Conservation (phyloP, 1,140 invertebrate genomes). For the Microplitis demolitor region DNA sequence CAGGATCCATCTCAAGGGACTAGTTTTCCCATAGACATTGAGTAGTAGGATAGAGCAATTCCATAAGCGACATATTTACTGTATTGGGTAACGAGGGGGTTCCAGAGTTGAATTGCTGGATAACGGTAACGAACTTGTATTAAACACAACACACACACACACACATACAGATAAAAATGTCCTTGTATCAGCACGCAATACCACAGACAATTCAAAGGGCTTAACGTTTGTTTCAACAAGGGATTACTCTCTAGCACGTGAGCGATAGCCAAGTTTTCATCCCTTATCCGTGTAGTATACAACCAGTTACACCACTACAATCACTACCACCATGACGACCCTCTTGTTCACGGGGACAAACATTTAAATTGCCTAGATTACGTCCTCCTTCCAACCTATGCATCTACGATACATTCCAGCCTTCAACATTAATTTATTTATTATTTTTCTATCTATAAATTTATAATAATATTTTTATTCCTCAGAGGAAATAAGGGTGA, state of each 20-base stretch:
- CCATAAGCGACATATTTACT: neutral
- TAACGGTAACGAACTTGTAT: slow-evolving; percentile 2
- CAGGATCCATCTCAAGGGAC: too few species aligned
- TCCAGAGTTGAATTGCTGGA: neutral
- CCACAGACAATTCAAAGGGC: slow-evolving; percentile 50
- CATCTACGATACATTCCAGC: neutral
- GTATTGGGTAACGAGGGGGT: neutral
- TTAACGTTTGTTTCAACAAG: slow-evolving; percentile 53
- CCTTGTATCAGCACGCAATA: slow-evolving; percentile 42
- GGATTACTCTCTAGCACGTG: slow-evolving; percentile 44
- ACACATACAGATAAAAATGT: neutral
- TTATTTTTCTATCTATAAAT: too few species aligned
- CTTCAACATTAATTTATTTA: too few species aligned
- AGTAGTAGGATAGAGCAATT: too few species aligned
- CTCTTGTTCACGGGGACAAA: slow-evolving; percentile 37
- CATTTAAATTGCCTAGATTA: slow-evolving; percentile 53
- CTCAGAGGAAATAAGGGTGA: neutral
- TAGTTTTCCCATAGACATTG: too few species aligned
- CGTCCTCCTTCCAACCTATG: neutral
- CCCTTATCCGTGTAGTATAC: neutral
- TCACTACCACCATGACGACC: neutral
- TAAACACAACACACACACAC: neutral
- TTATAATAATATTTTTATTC: too few species aligned
- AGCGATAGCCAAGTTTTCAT: slow-evolving; percentile 29
- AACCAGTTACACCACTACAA: too few species aligned